Conservation (phyloP, 2,888 invertebrate genomes). For the Drosophila meridionalis region DNA sequence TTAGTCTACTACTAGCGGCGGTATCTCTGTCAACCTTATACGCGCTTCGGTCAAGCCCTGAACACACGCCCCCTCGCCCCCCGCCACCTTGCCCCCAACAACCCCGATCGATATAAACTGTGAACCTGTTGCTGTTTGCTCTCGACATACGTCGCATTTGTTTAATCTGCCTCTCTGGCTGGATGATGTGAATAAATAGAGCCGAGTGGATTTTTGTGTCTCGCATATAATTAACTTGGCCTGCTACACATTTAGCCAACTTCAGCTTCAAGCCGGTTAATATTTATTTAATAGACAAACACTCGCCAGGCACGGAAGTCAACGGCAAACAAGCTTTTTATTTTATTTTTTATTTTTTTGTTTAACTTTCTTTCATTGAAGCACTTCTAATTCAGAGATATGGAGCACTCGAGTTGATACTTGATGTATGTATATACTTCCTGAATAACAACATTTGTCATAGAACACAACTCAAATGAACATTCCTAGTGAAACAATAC, state of each 20-base stretch:
- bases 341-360: conserved; percentile 4
- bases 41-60: conserved; percentile 19
- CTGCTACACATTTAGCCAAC: conserved; percentile 1
- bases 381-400: background rate
- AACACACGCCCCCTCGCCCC: background rate
- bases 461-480: background rate
- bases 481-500: background rate
- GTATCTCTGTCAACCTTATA: conserved; percentile 38
- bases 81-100: background rate
- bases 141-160: conserved; percentile 14
- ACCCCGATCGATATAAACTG: background rate
- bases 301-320: conserved; percentile 22
- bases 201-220: conserved; percentile 52
- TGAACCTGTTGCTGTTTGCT: conserved; percentile 1
- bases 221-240: conserved; percentile 46
- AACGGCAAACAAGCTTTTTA: conserved; percentile 15
- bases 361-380: conserved; percentile 10
- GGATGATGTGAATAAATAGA: conserved; percentile 36
- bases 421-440: conserved; percentile 2
- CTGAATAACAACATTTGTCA: background rate
- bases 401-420: conserved; percentile 1
- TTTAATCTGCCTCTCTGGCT: conserved; percentile 25
- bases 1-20: background rate
- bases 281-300: conserved; percentile 32
- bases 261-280: conserved; percentile 8